Conservation (phyloP, 35 echinoderm and acorn worm species). For the Ophiothrix spiculata region DNA sequence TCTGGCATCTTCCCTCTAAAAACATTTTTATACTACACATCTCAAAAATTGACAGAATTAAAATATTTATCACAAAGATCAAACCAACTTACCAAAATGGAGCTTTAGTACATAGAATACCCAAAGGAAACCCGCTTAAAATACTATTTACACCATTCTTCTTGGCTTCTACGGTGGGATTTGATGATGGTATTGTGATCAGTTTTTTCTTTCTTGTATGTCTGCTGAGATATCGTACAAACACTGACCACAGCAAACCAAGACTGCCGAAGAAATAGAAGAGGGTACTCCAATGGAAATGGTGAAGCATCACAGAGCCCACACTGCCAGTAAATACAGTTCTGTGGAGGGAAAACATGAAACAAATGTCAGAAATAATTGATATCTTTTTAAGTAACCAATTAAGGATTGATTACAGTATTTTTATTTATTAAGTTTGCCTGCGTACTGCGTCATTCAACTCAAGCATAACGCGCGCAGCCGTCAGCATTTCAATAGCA, state of each 20-base stretch:
- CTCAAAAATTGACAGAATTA: too few relatives aligned
- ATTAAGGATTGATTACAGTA: neutral
- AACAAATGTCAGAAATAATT: constrained; percentile 1
- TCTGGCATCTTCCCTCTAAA: neutral
- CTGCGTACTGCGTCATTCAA: too few relatives aligned
- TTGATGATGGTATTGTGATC: constrained; percentile 17
- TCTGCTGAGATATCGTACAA: constrained; percentile 33
- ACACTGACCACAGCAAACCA: constrained; percentile 43
- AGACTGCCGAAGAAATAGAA: constrained; percentile 85
- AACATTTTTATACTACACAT: too few relatives aligned
- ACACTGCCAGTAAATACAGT: constrained; percentile 78
- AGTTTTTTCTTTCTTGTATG: constrained; percentile 53
- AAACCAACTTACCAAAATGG: constrained; percentile 79
- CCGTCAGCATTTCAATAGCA: too few relatives aligned
- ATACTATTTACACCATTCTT: constrained; percentile 13
- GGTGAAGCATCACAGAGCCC: constrained; percentile 73
- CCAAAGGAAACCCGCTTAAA: constrained; percentile 20
- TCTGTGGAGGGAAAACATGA: constrained; percentile 43
- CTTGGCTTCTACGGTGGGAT: neutral
- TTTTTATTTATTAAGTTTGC: too few relatives aligned
- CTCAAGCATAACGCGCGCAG: too few relatives aligned
- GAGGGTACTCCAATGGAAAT: constrained; percentile 68
- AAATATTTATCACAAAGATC: neutral
- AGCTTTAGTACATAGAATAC: constrained; percentile 37
- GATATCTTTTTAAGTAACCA: neutral